Evolutionary conservation across 2,797 vertebrate genomes (phyloP), one percentile per base, ranked within the genome.

Genomic region (Huso huso): DNA sequence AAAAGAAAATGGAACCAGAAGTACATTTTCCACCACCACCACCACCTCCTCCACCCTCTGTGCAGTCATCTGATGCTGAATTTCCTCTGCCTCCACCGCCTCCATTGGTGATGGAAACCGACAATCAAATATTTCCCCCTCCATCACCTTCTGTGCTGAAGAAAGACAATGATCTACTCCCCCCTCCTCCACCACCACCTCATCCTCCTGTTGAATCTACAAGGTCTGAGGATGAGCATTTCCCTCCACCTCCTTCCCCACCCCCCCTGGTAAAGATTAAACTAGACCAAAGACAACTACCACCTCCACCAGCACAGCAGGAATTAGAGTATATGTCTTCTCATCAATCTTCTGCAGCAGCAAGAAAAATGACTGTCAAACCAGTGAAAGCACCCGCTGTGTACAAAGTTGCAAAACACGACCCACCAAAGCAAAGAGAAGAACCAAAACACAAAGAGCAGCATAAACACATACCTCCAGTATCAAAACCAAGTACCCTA

Each of bases 31-130:
- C 71, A 10, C 71, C 93, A 66, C 93, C 92, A 6, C 82, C 82
- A 18, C 73, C 87, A 61, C 77, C 83, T 62, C 11, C 78, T 52
- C 74, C 75, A 68, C 11, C 63, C 2, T 68, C 75, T 74, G 37
- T 37, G 37, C 37, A 37, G 37, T 37, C 37, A 37, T 4, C 37
- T 37, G 88, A 91, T 73, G 73, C 75, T 62, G 89, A 94, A 67
- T 80, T 92, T 66, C 92, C 93, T 69, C 86, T 91, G 58, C 93
- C 89, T 70, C 86, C 90, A 12, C 91, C 93, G 66, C 91, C 93
- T 74, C 87, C 90, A 76, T 83, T 87, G 1, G 80, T 91, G 70
- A 71, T 81, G 12, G 57, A 84, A 68, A 74, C 77, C 70, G 91
- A 92, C 53, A 66, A 67, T 66, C 83, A 86, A 63, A 78, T 51